Percentiles rank a stretch among this genome's conserved stretches.
Conservation (phyloP, 2,113 vertebrate genomes). For the Charadrius vociferus region DNA sequence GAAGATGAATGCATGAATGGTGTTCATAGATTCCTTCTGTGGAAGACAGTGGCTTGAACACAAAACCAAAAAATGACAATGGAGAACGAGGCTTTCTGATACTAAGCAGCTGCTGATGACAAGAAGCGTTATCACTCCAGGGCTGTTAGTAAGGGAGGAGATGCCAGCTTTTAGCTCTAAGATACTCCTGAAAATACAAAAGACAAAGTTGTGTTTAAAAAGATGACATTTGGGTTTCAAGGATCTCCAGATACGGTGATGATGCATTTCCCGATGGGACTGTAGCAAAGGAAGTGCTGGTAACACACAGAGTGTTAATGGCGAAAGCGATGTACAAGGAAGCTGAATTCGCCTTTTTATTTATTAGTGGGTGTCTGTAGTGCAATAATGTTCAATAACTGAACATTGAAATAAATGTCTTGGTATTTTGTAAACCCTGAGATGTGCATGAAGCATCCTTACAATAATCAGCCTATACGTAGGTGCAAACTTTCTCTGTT, state of each 20-base stretch:
- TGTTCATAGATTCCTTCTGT: background rate
- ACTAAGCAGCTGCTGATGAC: background rate
- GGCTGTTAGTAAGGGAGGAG: background rate
- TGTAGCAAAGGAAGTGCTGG: background rate
- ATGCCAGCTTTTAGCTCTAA: background rate
- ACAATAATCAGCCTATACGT: background rate
- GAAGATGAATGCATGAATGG: background rate
- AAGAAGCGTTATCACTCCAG: rapidly evolving
- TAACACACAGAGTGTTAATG: background rate
- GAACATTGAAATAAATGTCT: background rate
- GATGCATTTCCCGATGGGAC: rapidly evolving
- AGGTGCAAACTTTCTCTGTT: background rate
- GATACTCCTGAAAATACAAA: background rate
- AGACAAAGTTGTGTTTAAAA: background rate
- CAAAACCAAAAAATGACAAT: rapidly evolving
- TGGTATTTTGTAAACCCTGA: background rate
- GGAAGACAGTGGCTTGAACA: background rate
- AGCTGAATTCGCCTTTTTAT: background rate
- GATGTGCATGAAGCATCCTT: background rate
- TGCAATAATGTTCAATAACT: background rate
- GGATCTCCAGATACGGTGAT: rapidly evolving
- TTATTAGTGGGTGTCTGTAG: background rate
- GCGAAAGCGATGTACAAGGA: rapidly evolving
- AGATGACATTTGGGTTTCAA: rapidly evolving
- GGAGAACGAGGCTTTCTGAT: background rate